These are phyloP conservation scores for Digitonthophagus gazella DNA, from an alignment of 2,888 invertebrate species.

Conservation along the genomic window DNA sequence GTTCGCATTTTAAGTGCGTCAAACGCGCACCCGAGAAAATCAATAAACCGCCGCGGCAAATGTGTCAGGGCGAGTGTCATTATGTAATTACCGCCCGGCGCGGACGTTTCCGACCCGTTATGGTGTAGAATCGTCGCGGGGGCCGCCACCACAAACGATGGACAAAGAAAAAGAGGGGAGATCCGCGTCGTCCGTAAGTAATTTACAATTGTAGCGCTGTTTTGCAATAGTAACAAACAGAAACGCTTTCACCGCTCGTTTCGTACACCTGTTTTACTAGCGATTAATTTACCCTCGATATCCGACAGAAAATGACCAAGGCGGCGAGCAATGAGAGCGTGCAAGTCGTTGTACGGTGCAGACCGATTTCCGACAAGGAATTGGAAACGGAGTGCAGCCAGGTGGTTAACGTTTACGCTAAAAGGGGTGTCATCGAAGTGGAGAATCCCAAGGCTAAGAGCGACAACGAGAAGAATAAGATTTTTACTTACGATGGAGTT, in stretches of 20 bases:
- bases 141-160: not conserved
- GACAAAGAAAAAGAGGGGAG: slow-evolving; percentile 9
- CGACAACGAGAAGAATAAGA: slow-evolving; percentile 74
- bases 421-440: slow-evolving; percentile 88
- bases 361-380: slow-evolving; percentile 92
- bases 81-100: slow-evolving; percentile 23
- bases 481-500: slow-evolving; percentile 97
- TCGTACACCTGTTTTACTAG: not conserved
- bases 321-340: slow-evolving; percentile 72
- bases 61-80: slow-evolving; percentile 27
- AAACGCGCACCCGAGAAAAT: slow-evolving; percentile 35
- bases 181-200: slow-evolving; percentile 5
- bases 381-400: slow-evolving; percentile 68
- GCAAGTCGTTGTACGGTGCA: slow-evolving; percentile 94
- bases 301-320: slow-evolving; percentile 43
- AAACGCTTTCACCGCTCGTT: not conserved
- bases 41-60: slow-evolving; percentile 32
- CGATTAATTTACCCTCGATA: slow-evolving; percentile 9
- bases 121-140: not conserved
- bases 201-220: not conserved
- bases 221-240: slow-evolving; percentile 4
- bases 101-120: not conserved
- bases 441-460: slow-evolving; percentile 74
- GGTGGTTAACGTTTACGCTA: slow-evolving; percentile 81
- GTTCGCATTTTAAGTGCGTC: slow-evolving; percentile 33